A percentile compares a stretch with the other conserved stretches of the same genome.
phyloP scores from a whole-genome alignment of 2,888 invertebrate genomes.

The Ligdia adustata region DNA sequence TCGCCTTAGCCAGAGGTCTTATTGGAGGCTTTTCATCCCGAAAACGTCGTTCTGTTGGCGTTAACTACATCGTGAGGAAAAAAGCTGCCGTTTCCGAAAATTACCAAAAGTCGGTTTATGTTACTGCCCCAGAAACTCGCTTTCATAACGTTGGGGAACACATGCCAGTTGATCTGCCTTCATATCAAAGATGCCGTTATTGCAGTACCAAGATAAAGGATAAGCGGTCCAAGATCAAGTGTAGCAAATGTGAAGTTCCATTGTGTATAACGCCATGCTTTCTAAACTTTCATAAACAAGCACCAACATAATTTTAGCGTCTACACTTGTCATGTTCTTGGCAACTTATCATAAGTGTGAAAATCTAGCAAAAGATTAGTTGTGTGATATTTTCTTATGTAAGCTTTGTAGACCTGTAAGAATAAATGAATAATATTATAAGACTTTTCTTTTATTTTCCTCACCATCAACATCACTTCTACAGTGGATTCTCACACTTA shows the following conservation, averaged over 20 bases:
- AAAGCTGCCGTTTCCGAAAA: conserved; percentile 27
- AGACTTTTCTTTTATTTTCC: too few relatives aligned
- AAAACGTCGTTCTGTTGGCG: conserved; percentile 29
- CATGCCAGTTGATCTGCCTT: conserved; percentile 25
- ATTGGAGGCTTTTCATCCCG: conserved; percentile 32
- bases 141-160: conserved; percentile 32
- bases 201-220: conserved; percentile 28
- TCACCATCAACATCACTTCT: too few relatives aligned
- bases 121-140: conserved; percentile 27
- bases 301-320: conserved; percentile 8
- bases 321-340: too few relatives aligned
- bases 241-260: conserved; percentile 21
- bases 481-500: too few relatives aligned
- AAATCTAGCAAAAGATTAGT: too few relatives aligned
- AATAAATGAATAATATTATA: too few relatives aligned
- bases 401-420: too few relatives aligned
- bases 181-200: conserved; percentile 31
- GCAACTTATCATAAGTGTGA: too few relatives aligned
- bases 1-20: conserved; percentile 34
- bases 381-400: too few relatives aligned
- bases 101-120: conserved; percentile 29
- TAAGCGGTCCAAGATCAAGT: conserved; percentile 22
- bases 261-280: conserved; percentile 28
- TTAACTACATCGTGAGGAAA: conserved; percentile 30
- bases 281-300: conserved; percentile 20